A percentile compares a stretch with the other conserved stretches of the same genome.
Conservation (phyloP, 2,888 invertebrate genomes). For the Sarcophaga caerulescens region DNA sequence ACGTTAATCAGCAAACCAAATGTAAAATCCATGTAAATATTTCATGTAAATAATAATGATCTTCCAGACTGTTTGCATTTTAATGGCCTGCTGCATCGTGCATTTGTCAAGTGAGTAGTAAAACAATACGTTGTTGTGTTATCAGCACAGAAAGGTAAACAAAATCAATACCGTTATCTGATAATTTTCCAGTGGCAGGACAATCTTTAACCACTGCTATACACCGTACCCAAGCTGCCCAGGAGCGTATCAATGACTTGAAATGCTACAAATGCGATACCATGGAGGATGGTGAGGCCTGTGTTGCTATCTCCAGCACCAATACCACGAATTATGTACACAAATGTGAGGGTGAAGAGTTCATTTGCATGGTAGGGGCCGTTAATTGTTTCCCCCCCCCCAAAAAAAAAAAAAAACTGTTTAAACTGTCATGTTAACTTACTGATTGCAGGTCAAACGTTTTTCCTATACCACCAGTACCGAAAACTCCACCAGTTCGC, state of each 20-base stretch:
- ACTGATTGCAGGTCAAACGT: slow-evolving; percentile 84
- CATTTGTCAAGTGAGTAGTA: slow-evolving; percentile 66
- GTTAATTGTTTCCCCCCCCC: too few species aligned
- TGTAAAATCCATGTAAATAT: not conserved
- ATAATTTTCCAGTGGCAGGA: slow-evolving; percentile 64
- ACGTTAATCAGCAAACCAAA: not conserved
- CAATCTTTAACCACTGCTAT: slow-evolving; percentile 78
- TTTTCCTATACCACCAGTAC: slow-evolving; percentile 92
- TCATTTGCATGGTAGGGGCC: slow-evolving; percentile 88
- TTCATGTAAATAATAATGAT: slow-evolving; percentile 23
- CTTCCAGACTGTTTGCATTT: slow-evolving; percentile 50
- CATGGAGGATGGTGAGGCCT: slow-evolving; percentile 87
- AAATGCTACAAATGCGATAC: slow-evolving; percentile 92
- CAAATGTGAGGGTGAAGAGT: slow-evolving; percentile 88
- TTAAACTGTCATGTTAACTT: not conserved
- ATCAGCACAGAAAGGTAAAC: slow-evolving; percentile 66
- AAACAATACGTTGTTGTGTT: slow-evolving; percentile 48
- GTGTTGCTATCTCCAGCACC: slow-evolving; percentile 84
- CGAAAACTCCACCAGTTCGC: slow-evolving; percentile 88
- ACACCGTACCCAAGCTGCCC: slow-evolving; percentile 90
- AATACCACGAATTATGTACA: slow-evolving; percentile 84
- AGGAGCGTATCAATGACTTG: slow-evolving; percentile 88
- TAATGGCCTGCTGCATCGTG: slow-evolving; percentile 36
- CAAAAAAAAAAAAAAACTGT: not conserved
- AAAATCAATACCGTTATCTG: slow-evolving; percentile 71